These are phyloP conservation scores for Rhinolophus sinicus DNA, from an alignment of 2,113 vertebrate species.

Conservation along the genomic window DNA sequence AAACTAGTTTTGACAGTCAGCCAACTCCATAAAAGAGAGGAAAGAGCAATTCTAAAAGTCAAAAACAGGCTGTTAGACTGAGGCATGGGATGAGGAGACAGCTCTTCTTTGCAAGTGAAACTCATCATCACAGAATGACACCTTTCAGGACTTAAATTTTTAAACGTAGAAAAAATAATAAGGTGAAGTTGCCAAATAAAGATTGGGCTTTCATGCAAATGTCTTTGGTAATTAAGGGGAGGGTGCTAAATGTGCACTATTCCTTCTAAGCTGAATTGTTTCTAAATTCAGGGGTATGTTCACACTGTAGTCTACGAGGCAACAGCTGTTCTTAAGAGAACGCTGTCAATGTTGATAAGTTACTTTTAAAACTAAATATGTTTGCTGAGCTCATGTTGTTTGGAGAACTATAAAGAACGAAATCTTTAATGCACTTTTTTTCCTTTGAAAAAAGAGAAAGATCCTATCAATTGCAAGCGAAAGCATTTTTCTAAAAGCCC, in stretches of 20 bases:
- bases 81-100: background rate
- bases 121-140: conserved; percentile 63
- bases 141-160: conserved; percentile 65
- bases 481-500: conserved; percentile 73
- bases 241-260: conserved; percentile 64
- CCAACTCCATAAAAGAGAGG: conserved; percentile 60
- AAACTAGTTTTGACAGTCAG: conserved; percentile 61
- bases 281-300: conserved; percentile 76
- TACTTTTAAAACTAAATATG: conserved; percentile 79
- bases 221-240: conserved; percentile 73
- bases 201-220: conserved; percentile 76
- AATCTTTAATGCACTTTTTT: conserved; percentile 75
- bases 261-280: conserved; percentile 69
- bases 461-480: conserved; percentile 72
- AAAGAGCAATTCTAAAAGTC: conserved; percentile 52
- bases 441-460: conserved; percentile 46
- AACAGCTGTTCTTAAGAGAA: conserved; percentile 79
- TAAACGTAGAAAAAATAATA: conserved; percentile 57
- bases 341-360: conserved; percentile 77
- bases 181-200: conserved; percentile 76
- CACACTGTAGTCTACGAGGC: conserved; percentile 69
- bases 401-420: conserved; percentile 73
- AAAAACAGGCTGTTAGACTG: conserved; percentile 44
- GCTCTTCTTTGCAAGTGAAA: conserved; percentile 51
- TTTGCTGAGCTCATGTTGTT: conserved; percentile 83